Evolutionary conservation across 1,140 invertebrate species (phyloP).

Genomic region (Zaprionus ghesquierei): DNA sequence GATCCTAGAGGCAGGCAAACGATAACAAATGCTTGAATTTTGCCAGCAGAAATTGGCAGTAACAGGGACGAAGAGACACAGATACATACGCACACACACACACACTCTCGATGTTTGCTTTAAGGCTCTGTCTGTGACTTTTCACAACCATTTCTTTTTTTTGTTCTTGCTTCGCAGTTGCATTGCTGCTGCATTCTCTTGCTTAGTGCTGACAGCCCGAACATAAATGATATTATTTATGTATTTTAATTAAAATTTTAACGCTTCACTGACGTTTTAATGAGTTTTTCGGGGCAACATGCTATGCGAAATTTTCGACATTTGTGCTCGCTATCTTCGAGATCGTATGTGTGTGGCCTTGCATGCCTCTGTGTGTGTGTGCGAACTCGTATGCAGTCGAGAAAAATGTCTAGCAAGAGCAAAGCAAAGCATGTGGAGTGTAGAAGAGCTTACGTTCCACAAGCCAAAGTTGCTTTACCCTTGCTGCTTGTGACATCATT

Average conservation of each 20-base stretch:
- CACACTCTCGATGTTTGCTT: slow-evolving; percentile 11
- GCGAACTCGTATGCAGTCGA: slow-evolving; percentile 25
- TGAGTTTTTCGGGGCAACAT: slow-evolving; percentile 52
- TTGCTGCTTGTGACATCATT: neutral
- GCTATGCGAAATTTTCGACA: slow-evolving; percentile 38
- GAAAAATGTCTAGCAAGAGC: slow-evolving; percentile 51
- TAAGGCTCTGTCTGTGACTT: slow-evolving; percentile 7
- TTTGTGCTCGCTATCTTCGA: slow-evolving; percentile 52
- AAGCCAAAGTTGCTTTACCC: neutral
- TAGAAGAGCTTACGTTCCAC: neutral
- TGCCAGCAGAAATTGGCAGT: slow-evolving; percentile 8
- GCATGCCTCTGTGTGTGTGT: slow-evolving; percentile 12
- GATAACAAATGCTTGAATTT: slow-evolving; percentile 50
- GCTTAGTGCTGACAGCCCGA: slow-evolving; percentile 43
- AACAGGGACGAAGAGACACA: slow-evolving; percentile 8
- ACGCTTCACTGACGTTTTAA: slow-evolving; percentile 76
- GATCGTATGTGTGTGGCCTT: neutral
- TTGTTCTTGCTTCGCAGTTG: slow-evolving; percentile 8
- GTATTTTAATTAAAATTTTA: slow-evolving; percentile 77
- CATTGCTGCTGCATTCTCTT: slow-evolving; percentile 50
- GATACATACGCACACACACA: neutral
- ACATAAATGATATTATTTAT: slow-evolving; percentile 68
- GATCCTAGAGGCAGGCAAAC: slow-evolving; percentile 15
- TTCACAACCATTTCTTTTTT: neutral
- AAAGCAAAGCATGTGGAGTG: slow-evolving; percentile 15